A percentile compares a stretch with the other conserved stretches of the same genome.
Evolutionary conservation across 1,140 invertebrate genomes (phyloP).

Genomic region (Thrips palmi): DNA sequence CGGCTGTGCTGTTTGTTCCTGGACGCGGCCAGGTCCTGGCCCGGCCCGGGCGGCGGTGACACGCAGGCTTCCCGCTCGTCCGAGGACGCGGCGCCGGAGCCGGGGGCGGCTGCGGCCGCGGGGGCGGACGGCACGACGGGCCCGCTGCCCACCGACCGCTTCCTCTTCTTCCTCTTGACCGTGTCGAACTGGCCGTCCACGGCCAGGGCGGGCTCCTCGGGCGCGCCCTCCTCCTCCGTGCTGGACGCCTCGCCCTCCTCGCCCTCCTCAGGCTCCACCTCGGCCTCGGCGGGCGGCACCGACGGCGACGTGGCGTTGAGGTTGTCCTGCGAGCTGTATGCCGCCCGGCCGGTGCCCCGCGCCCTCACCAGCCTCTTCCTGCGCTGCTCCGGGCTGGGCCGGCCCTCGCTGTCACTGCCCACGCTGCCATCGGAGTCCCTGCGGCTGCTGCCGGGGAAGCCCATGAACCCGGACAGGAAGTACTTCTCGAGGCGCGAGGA

Average conservation of each 20-base stretch:
- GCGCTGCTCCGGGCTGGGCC: slow-evolving; percentile 67
- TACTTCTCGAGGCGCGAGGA: slow-evolving; percentile 78
- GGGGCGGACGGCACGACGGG: slow-evolving; percentile 23
- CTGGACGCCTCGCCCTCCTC: slow-evolving; percentile 46
- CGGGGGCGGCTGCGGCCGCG: slow-evolving; percentile 27
- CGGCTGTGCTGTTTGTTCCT: slow-evolving; percentile 53
- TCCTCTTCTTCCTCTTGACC: slow-evolving; percentile 61
- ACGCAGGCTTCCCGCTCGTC: too few relatives aligned
- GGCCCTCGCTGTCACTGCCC: slow-evolving; percentile 58
- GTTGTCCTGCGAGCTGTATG: slow-evolving; percentile 62
- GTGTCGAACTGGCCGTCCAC: slow-evolving; percentile 63
- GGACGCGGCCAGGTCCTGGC: slow-evolving; percentile 13
- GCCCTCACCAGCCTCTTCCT: slow-evolving; percentile 59
- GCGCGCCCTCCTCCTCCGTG: slow-evolving; percentile 57
- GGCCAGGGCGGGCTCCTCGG: slow-evolving; percentile 43
- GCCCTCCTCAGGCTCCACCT: slow-evolving; percentile 23
- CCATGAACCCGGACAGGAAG: slow-evolving; percentile 69
- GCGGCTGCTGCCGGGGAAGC: slow-evolving; percentile 46
- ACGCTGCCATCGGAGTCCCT: slow-evolving; percentile 67
- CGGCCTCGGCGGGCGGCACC: slow-evolving; percentile 25
- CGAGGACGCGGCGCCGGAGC: too few relatives aligned
- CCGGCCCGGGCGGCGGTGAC: background rate
- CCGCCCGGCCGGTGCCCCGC: slow-evolving; percentile 55
- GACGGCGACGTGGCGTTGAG: slow-evolving; percentile 34
- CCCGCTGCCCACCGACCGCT: slow-evolving; percentile 24